Evolutionary conservation across 2,797 vertebrate genomes (phyloP).

Genomic region (Falco columbarius): DNA sequence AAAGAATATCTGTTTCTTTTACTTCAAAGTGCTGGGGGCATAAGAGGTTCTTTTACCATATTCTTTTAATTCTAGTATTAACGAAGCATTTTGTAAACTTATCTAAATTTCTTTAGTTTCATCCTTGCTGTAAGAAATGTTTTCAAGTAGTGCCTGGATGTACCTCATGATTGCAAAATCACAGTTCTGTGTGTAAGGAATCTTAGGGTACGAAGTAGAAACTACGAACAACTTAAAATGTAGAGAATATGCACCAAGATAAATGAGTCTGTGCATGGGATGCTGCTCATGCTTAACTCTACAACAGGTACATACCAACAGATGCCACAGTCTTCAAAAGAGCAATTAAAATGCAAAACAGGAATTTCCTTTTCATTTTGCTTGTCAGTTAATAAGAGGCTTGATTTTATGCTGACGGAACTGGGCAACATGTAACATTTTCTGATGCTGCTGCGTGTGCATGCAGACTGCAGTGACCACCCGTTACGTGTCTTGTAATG

Average conservation of each 20-base stretch:
- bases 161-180: slow-evolving; percentile 42
- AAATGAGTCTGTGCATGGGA: background rate
- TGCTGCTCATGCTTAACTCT: background rate
- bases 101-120: background rate
- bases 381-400: background rate
- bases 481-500: background rate
- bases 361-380: background rate
- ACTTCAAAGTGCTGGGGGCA: background rate
- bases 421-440: background rate
- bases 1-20: background rate
- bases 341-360: background rate
- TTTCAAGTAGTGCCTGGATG: slow-evolving; percentile 16
- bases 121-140: slow-evolving; percentile 2
- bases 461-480: background rate
- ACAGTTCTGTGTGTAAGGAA: background rate
- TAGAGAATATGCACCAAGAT: background rate
- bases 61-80: slow-evolving; percentile 47
- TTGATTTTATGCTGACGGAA: background rate
- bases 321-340: background rate
- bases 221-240: slow-evolving; percentile 13
- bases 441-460: background rate
- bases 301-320: background rate
- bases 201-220: slow-evolving; percentile 21
- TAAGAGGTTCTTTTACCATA: background rate
- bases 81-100: slow-evolving; percentile 30